A percentile compares a stretch with the other conserved stretches of the same genome.
Conservation (phyloP, 2,113 vertebrate genomes). For the Chunga burmeisteri region DNA sequence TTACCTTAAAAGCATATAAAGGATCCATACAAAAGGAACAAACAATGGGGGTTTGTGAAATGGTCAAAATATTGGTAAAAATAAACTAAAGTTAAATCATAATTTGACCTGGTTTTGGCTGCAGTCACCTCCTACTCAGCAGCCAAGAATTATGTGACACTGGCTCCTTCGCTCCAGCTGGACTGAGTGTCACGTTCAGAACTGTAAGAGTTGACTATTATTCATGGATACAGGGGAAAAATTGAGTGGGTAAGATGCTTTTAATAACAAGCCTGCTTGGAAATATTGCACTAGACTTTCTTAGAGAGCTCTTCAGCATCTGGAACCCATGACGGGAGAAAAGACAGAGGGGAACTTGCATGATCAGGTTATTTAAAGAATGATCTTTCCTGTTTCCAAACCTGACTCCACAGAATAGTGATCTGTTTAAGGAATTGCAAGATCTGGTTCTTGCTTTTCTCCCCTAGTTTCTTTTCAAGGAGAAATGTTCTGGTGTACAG, state of each 20-base stretch:
- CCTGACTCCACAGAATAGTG: neutral
- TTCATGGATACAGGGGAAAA: neutral
- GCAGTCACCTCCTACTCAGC: neutral
- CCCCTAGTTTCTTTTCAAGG: neutral
- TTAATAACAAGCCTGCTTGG: neutral
- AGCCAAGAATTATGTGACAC: neutral
- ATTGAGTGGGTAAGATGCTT: neutral
- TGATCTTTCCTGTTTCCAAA: neutral
- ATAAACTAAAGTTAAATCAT: neutral
- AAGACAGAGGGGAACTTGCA: neutral
- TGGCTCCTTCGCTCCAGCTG: neutral
- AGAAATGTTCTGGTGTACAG: neutral
- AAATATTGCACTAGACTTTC: neutral
- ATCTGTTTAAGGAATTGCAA: neutral
- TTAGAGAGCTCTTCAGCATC: neutral
- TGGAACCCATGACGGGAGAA: neutral
- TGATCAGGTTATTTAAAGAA: neutral
- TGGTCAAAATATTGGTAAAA: neutral
- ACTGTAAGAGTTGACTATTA: neutral
- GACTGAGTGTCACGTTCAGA: neutral
- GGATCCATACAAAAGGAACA: neutral
- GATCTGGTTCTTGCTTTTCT: neutral
- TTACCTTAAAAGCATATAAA: neutral
- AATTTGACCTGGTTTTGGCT: neutral
- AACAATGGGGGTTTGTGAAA: neutral